These are phyloP conservation scores for Sylvia atricapilla DNA, from an alignment of 2,113 vertebrate genomes.

Conservation along the genomic window DNA sequence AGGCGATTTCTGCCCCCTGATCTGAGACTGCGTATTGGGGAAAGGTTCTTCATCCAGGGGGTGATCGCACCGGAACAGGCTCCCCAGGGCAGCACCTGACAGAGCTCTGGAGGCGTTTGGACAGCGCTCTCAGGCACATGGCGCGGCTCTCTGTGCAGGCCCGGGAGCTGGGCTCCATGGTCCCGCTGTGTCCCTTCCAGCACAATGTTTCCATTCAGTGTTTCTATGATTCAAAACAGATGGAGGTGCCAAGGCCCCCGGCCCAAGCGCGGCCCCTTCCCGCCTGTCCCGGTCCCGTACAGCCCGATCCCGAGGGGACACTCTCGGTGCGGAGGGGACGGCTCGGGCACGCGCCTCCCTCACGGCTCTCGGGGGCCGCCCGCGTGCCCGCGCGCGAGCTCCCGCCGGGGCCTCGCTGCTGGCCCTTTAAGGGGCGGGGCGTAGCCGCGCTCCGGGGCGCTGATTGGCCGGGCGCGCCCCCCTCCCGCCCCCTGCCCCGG, in stretches of 20 bases:
- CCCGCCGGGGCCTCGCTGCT: neutral
- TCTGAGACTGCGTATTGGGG: neutral
- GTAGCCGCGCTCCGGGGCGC: neutral
- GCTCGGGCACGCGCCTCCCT: neutral
- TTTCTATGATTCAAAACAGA: too few species aligned
- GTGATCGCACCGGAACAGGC: neutral
- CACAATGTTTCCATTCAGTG: too few species aligned
- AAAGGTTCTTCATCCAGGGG: neutral
- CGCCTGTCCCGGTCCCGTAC: accelerated
- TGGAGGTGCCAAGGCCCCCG: neutral
- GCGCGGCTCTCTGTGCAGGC: neutral
- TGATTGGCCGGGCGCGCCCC: neutral
- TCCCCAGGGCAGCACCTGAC: neutral
- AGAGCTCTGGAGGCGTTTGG: neutral
- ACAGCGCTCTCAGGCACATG: neutral
- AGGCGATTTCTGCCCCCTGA: neutral
- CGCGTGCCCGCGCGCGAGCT: neutral
- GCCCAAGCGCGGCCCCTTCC: too few species aligned
- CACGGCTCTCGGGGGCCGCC: accelerated
- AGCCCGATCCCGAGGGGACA: neutral
- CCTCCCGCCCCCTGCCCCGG: neutral
- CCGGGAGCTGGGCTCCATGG: neutral
- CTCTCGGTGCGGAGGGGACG: neutral
- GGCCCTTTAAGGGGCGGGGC: constrained; percentile 18
- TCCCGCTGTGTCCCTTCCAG: neutral